phyloP scores from a whole-genome alignment of 2,113 vertebrate species.

The Ophiodon elongatus region DNA sequence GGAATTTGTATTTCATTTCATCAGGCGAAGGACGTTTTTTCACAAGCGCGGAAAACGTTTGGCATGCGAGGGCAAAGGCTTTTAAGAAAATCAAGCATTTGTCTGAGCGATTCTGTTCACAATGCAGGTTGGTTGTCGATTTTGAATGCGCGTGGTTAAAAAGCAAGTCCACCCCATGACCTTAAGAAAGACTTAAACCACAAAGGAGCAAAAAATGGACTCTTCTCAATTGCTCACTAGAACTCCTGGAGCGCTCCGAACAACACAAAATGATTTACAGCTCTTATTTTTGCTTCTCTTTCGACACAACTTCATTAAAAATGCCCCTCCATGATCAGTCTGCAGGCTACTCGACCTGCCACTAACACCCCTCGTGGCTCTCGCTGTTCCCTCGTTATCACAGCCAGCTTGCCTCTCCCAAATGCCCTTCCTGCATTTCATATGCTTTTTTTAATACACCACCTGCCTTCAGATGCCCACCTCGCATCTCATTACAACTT shows the following conservation, averaged over 20 bases:
- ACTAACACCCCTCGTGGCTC: conserved; percentile 60
- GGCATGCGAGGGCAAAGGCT: not conserved
- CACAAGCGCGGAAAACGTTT: not conserved
- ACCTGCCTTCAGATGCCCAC: conserved; percentile 56
- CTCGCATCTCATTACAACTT: conserved; percentile 54
- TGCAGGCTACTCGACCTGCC: conserved; percentile 53
- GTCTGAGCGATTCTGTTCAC: not conserved
- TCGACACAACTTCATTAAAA: conserved; percentile 56
- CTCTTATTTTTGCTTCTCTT: not conserved
- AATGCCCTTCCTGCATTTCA: conserved; percentile 59
- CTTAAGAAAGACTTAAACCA: not conserved
- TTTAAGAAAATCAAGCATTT: not conserved
- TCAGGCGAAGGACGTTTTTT: not conserved
- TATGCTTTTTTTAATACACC: conserved; percentile 55
- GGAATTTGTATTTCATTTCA: not conserved
- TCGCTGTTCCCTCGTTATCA: conserved; percentile 71
- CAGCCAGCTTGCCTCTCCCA: conserved; percentile 58
- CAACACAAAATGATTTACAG: not conserved
- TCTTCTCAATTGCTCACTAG: not conserved
- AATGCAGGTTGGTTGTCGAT: not conserved
- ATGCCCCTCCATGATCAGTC: conserved; percentile 30
- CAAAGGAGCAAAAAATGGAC: not conserved
- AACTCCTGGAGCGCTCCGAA: not conserved
- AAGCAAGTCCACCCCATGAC: not conserved
- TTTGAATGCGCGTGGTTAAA: not conserved